Base-by-base conservation (phyloP, 2,113 vertebrate genomes). In the Cisticola juncidis region DNA sequence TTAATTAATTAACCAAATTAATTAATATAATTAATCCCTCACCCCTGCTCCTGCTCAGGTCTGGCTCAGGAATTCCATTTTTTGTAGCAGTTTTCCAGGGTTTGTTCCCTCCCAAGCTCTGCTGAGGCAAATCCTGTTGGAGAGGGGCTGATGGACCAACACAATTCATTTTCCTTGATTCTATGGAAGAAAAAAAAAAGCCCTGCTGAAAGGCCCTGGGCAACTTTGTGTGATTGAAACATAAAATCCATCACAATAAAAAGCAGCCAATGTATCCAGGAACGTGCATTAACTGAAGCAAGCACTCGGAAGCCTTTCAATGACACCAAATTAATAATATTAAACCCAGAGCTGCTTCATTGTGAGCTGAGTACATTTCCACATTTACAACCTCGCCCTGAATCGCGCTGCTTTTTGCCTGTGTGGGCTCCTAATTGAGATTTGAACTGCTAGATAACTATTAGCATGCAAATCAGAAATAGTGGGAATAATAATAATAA, bases 391-490 rank as follows among this genome's bases (percentile, higher is more conserved):
- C 78, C 83, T 92, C 48, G 11, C 57, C 31, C 26, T 88, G 82
- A 71, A 70, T 93, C 83, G 80, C 90, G 69, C 44, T 23, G 83
- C 77, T 92, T 71, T 71, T 48, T 56, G 73, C 60, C 81, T 94
- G 62, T 79, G 92, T 83, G 88, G 86, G 88, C 31, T 92, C 68
- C 82, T 93, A 83, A 77, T 57, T 91, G 88, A 90, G 88, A 93
- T 90, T 14, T 69, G 82, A 94, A 44, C 71, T 92, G 86, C 88
- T 58, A 50, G 81, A 35, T 92, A 60, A 90, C 68, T 60, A 70
- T 88, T 91, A 94, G 64, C 72, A 92, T 96, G 82, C 76, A 92
- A 90, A 92, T 92, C 88, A 56, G 89, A 78, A 90, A 88, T 51
- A 78, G 74, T 22, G 54, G 88, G 82, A 81, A 91, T 92, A 80